Evolutionary conservation across 2,113 vertebrate genomes (phyloP), one percentile per base, ranked within the genome.

Genomic region (Martes martes): DNA sequence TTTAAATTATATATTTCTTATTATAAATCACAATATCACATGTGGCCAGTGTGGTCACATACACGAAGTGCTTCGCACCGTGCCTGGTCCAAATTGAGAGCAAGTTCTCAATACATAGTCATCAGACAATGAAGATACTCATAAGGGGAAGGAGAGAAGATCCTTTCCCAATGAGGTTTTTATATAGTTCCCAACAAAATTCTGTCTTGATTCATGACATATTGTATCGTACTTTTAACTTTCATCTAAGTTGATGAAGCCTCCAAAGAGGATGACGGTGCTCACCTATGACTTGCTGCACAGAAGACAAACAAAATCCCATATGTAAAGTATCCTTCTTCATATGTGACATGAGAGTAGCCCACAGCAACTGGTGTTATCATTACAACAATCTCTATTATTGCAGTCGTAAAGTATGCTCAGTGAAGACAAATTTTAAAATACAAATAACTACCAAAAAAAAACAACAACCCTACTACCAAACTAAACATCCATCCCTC

Each of bases 381-480:
- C 19, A 19, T 95, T 28, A 47, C 7, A 15, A 61, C 61, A 67
- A 18, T 69, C 47, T 73, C n/a, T 24, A 23, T 36, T 33, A 24
- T 36, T 76, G 23, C 7, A 45, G 61, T 36, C 59, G 5, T 79
- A 88, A 93, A 39, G 15, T 21, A 45, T 79, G 18, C 33, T 50
- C 16, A 50, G 5, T 45, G 18, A 57, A 65, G 50, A 61, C 13
- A 74, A 59, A 55, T 76, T 88, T 82, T 87, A 55, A 57, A 55
- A 83, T 57, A 47, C 28, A 89, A 95, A 55, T 79, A 84, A 93
- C 39, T 61, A 94, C 23, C 3, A 80, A 61, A 79, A 76, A 65
- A 78, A 42, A 6, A 15, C n/a, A n/a, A n/a, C n/a, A 52, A 4
- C 0, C 9, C 11, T 65, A 65, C 19, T 67, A 45, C n/a, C 50